These are phyloP conservation scores for Asbolus verrucosus DNA, from an alignment of 1,140 invertebrate genomes.

Conservation along the genomic window DNA sequence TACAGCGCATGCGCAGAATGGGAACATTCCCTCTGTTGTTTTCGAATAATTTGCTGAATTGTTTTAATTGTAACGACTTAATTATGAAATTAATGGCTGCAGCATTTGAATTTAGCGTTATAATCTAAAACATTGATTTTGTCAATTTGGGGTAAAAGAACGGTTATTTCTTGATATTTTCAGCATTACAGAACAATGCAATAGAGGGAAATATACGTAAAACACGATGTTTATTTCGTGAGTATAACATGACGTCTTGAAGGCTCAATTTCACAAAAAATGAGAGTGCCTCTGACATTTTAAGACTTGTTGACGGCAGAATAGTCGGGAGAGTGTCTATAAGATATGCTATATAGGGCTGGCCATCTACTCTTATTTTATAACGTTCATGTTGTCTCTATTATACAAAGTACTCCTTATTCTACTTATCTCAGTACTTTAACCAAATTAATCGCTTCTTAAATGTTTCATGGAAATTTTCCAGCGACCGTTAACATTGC, in stretches of 20 bases:
- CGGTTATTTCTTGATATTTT: conserved; percentile 2
- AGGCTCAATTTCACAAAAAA: conserved; percentile 30
- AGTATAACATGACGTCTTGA: conserved; percentile 30
- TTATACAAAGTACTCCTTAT: conserved; percentile 29
- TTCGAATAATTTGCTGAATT: no score
- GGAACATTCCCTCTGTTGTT: no score
- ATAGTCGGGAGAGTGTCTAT: conserved; percentile 20
- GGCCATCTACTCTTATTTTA: conserved; percentile 28
- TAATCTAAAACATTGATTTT: no score
- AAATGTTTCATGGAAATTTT: conserved; percentile 40
- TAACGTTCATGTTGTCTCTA: conserved; percentile 35
- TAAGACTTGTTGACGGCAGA: conserved; percentile 31
- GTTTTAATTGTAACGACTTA: no score
- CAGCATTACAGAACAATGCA: not conserved
- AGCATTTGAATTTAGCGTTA: no score
- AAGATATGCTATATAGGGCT: conserved; percentile 5
- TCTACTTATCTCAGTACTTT: conserved; percentile 38
- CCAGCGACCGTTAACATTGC: not conserved
- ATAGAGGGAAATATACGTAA: conserved; percentile 5
- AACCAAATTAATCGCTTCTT: conserved; percentile 44
- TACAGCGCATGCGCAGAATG: no score
- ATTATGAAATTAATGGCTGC: no score
- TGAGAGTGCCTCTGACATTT: conserved; percentile 31
- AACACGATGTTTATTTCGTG: conserved; percentile 16
- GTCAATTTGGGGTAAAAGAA: not conserved